Evolutionary conservation across 2,888 invertebrate species (phyloP).

Genomic region (Trilocha varians): DNA sequence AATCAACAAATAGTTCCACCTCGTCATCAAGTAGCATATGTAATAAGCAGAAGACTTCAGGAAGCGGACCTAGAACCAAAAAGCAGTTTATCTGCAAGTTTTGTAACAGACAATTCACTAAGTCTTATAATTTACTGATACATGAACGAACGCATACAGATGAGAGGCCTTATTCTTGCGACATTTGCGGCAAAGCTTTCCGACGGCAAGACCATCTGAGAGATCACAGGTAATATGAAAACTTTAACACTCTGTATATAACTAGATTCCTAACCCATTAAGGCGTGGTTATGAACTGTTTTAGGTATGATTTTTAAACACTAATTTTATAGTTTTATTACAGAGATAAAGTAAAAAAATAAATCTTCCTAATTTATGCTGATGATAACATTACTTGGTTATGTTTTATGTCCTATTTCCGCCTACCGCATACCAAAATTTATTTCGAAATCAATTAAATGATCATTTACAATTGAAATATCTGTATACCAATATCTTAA

Average conservation of each 20-base stretch:
- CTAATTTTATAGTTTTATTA: background rate
- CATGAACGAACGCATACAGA: slow-evolving; percentile 98
- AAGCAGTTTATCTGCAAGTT: slow-evolving; percentile 99
- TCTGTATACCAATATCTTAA: slow-evolving; percentile 14
- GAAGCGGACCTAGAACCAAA: slow-evolving; percentile 87
- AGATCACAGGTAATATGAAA: slow-evolving; percentile 85
- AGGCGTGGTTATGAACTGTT: no score
- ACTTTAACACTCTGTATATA: no score
- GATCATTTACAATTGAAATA: slow-evolving; percentile 5
- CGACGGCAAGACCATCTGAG: slow-evolving; percentile 96
- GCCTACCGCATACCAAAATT: background rate
- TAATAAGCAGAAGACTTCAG: slow-evolving; percentile 58
- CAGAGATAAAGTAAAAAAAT: background rate
- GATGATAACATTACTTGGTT: background rate
- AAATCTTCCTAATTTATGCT: background rate
- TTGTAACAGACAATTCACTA: slow-evolving; percentile 97
- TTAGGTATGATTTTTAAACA: no score
- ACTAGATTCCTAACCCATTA: no score
- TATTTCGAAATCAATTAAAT: slow-evolving; percentile 4
- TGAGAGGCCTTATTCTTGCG: slow-evolving; percentile 97
- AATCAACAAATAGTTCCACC: slow-evolving; percentile 61
- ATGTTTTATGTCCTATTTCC: background rate
- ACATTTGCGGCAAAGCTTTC: slow-evolving; percentile 98
- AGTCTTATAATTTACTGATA: slow-evolving; percentile 96
- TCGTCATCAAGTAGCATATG: slow-evolving; percentile 62